A percentile compares a stretch with the other conserved stretches of the same genome.
phyloP scores from a whole-genome alignment of 2,797 vertebrate genomes.

The Lacerta agilis region DNA sequence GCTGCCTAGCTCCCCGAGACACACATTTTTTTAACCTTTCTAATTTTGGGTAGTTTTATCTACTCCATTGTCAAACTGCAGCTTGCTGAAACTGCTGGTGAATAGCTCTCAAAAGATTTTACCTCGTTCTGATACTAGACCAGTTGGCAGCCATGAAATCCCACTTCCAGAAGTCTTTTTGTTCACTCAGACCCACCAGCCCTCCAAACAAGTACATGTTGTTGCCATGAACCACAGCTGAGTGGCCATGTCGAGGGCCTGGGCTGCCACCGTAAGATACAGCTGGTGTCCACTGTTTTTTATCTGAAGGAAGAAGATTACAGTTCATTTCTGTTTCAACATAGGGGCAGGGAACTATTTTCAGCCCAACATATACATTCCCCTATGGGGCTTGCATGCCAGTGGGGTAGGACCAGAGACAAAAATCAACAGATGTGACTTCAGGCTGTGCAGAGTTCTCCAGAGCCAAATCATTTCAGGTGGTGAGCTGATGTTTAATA shows the following conservation, averaged over 20 bases:
- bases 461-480: too few relatives aligned
- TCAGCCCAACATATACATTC: too few relatives aligned
- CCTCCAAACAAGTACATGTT: constrained; percentile 89
- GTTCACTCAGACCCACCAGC: constrained; percentile 84
- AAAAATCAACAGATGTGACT: too few relatives aligned
- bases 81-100: background rate
- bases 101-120: constrained; percentile 39
- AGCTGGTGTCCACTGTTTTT: constrained; percentile 76
- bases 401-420: too few relatives aligned
- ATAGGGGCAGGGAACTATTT: background rate
- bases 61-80: background rate
- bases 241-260: constrained; percentile 86
- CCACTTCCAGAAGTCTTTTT: constrained; percentile 90
- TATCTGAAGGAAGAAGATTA: constrained; percentile 74
- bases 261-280: constrained; percentile 70
- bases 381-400: too few relatives aligned
- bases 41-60: background rate
- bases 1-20: background rate
- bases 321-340: background rate
- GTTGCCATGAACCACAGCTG: constrained; percentile 75
- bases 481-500: too few relatives aligned
- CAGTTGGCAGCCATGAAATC: constrained; percentile 77
- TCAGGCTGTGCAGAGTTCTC: too few relatives aligned
- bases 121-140: constrained; percentile 84
- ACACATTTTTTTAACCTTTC: background rate